Base-by-base conservation (phyloP, 1,140 invertebrate species). In the Belonocnema kinseyi region DNA sequence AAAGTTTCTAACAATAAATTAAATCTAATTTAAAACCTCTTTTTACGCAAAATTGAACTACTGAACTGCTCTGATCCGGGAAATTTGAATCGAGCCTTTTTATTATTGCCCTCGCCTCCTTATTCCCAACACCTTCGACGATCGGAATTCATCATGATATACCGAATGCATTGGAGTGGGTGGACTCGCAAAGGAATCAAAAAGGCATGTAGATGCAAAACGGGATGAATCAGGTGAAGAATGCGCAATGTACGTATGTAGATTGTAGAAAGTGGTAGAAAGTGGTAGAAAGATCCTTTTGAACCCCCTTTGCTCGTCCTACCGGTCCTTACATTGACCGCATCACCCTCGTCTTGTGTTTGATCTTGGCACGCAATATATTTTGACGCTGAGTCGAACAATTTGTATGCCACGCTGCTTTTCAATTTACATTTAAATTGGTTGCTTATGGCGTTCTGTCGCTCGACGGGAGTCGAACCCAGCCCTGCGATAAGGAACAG, bases 381-480 rank as follows among this genome's bases (percentile, higher is more conserved):
- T 91, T 91, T 91, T 90, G 90, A 91, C 88, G 90, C 87, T 87
- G 90, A 91, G 90, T 91, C 90, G 88, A 90, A 91, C 89, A 91
- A 91, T 91, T 91, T 91, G 90, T 91, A 91, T 91, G 90, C 90
- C 90, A 87, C 86, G 90, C 86, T 91, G 90, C 85, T 91, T 92
- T 92, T 92, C 90, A 92, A 92, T 92, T 92, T 92, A 92, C 90
- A 92, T 92, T 92, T 92, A 92, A 92, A 92, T 92, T 92, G 90
- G 89, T 91, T 91, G 90, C 90, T 91, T 91, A 91, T 91, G 90
- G 90, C 88, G 88, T 88, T 88, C 90, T 90, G 89, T 89, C 89
- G 89, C 85, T 91, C 90, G 89, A 90, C 90, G 88, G 89, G 89
- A 90, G 89, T 89, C 88, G 87, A 89, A 89, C 81, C 79, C 80